Evolutionary conservation across 2,888 invertebrate species (phyloP), one percentile per base, ranked within the genome.

Genomic region (Oligia fasciuncula): DNA sequence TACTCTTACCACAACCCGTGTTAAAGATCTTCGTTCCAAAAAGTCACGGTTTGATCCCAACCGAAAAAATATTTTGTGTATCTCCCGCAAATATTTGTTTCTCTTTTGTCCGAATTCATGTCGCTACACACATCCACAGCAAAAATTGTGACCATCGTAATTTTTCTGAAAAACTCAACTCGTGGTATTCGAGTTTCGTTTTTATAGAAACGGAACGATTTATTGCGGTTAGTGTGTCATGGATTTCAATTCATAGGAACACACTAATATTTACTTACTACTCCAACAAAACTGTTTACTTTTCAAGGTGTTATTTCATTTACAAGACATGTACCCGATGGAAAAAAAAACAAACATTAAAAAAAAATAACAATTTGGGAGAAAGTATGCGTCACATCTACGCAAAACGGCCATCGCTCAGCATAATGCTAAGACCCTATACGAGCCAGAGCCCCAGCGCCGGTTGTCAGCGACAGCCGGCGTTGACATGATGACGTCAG

Each of bases 161-260:
- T 72, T 51, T 73, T 72, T n/a, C 40, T 29, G 51, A 13, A 73
- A 35, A 19, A 19, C n/a, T 19, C 8, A 43, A 73, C 40, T 62
- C 19, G 73, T 23, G 51, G 40, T 9, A 13, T 74, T 72, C 6
- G 13, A 40, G n/a, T n/a, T 70, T 70, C 6, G 2, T 73, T 49
- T 60, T 70, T 17, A 11, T 13, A n/a, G 29, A 69, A 40, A 49
- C 17, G 17, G 46, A 17, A n/a, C 17, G 4, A 17, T 35, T 49
- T 51, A n/a, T 40, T 73, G 71, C 49, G n/a, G 71, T 51, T 71
- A 40, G n/a, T 72, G 40, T 74, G 19, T 19, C 35, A 51, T 23
- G 8, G 51, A 23, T 51, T 70, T 51, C 51, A 35, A 54, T 54
- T 70, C 14, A 17, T 70, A 35, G 23, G 2, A 35, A 23, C 6